Percentiles rank a stretch among this genome's conserved stretches.
phyloP scores from a whole-genome alignment of 2,113 vertebrate genomes.

The Toxotes chatareus region DNA sequence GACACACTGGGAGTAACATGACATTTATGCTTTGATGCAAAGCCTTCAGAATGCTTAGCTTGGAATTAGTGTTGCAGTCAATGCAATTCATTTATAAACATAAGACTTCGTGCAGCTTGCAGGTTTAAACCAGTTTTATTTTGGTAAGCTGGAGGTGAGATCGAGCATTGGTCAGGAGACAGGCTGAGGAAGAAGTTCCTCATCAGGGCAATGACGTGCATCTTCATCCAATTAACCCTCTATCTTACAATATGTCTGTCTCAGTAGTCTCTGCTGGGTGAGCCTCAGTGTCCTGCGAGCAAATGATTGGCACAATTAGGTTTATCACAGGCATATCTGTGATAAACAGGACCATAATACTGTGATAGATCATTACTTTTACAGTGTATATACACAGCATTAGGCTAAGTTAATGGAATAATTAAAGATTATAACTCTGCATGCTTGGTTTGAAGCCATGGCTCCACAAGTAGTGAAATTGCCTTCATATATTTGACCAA shows the following conservation, averaged over 20 bases:
- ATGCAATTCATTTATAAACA: background rate
- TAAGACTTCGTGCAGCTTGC: background rate
- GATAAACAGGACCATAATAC: constrained; percentile 31
- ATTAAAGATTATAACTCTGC: constrained; percentile 39
- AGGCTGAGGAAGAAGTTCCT: constrained; percentile 13
- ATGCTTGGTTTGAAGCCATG: constrained; percentile 9
- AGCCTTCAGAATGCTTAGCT: background rate
- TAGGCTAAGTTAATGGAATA: constrained; percentile 37
- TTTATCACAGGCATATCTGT: constrained; percentile 43
- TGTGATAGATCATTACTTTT: constrained; percentile 57
- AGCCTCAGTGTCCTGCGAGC: background rate
- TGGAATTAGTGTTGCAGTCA: background rate
- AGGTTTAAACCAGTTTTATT: background rate
- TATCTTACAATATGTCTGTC: no score
- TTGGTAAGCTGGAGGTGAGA: background rate
- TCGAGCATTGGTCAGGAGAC: background rate
- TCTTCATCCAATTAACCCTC: no score
- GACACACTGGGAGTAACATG: background rate
- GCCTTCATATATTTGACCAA: background rate
- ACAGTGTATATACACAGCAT: constrained; percentile 35
- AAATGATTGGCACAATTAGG: constrained; percentile 33
- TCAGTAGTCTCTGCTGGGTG: no score
- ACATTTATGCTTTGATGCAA: constrained; percentile 33
- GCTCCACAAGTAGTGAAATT: constrained; percentile 17
- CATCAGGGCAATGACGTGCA: background rate